Percentiles rank a stretch among this genome's conserved stretches.
Conservation (phyloP, 2,113 vertebrate genomes). For the Prunella fulvescens region DNA sequence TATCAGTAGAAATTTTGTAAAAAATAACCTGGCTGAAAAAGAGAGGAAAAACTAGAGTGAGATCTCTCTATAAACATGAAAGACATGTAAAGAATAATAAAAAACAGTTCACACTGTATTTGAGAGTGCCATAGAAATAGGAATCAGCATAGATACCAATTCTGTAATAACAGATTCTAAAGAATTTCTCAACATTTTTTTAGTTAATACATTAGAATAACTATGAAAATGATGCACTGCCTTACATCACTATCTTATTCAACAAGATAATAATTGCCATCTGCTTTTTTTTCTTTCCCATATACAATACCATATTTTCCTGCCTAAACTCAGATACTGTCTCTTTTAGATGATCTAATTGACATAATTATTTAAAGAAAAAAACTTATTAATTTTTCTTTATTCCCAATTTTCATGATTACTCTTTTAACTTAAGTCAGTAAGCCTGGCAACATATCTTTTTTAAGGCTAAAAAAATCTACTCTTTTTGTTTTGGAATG, state of each 20-base stretch:
- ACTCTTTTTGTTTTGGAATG: not conserved
- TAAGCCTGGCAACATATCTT: not conserved
- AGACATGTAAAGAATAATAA: not conserved
- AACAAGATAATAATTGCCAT: not conserved
- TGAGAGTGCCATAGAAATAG: not conserved
- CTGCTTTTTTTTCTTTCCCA: not conserved
- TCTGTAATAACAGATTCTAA: not conserved
- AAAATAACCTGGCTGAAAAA: not conserved
- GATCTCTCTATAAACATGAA: not conserved
- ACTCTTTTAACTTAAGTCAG: not conserved
- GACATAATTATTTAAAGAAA: not conserved
- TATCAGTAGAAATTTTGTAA: not conserved
- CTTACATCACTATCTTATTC: not conserved
- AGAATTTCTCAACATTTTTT: not conserved
- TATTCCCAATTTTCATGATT: not conserved
- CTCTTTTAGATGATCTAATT: not conserved
- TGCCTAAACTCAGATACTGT: not conserved
- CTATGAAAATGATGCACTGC: not conserved
- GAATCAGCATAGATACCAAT: not conserved
- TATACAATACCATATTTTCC: not conserved
- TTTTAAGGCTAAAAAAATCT: not conserved
- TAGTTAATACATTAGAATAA: not conserved
- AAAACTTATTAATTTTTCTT: not conserved
- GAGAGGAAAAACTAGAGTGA: not conserved
- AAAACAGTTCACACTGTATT: not conserved